Evolutionary conservation across 2,113 vertebrate genomes (phyloP).

Genomic region (Thinocorus orbignyianus): DNA sequence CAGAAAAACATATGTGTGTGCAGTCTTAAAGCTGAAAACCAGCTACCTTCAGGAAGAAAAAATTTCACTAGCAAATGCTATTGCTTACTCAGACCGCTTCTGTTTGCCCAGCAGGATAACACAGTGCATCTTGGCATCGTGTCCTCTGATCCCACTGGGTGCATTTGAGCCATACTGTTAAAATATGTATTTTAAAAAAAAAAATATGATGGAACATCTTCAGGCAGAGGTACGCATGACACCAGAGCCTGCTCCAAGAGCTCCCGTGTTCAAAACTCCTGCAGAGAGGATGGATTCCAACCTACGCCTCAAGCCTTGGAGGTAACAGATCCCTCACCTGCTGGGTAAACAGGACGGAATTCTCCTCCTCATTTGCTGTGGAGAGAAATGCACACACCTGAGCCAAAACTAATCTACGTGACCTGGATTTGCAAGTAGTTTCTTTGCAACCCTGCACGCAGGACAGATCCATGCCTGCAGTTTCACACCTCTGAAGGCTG

Average conservation of each 20-base stretch:
- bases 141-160: neutral
- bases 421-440: neutral
- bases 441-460: neutral
- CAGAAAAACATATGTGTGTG: rapidly evolving
- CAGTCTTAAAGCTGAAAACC: rapidly evolving
- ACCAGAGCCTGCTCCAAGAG: neutral
- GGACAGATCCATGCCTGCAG: neutral
- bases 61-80: neutral
- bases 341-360: neutral
- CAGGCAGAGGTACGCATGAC: neutral
- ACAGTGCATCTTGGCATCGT: neutral
- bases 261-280: neutral
- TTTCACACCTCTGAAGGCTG: neutral
- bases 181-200: neutral
- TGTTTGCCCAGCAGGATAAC: neutral
- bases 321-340: neutral
- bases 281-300: neutral
- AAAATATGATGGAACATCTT: neutral
- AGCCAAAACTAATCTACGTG: neutral
- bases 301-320: neutral
- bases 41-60: neutral
- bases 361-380: neutral
- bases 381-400: neutral
- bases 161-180: neutral
- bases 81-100: neutral